Evolutionary conservation across 2,888 invertebrate genomes (phyloP), one percentile per base, ranked within the genome.

Genomic region (Pyrrhosoma nymphula): DNA sequence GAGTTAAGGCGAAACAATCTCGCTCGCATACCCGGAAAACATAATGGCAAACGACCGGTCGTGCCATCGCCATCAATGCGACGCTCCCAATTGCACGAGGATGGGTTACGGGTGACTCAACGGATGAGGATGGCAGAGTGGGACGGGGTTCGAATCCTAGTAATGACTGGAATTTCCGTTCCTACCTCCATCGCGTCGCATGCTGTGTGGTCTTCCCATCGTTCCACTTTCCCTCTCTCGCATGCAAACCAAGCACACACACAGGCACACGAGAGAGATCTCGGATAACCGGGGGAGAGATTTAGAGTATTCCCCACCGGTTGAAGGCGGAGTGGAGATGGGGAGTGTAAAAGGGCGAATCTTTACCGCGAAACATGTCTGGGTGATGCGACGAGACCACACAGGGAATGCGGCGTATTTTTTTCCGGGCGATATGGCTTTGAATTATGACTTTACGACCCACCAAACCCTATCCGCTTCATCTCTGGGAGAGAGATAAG

Each of bases 371-470:
- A 82, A 30, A 14, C 35, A 35, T 35, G 82, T 35, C 14, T 35
- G 35, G 82, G 82, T 82, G 82, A 82, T 35, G 35, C 35, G 82
- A n/a, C 82, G 82, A 82, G 82, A 82, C 82, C 82, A 82, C 82
- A 82, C 82, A 35, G 30, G 12, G 30, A 82, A 82, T 82, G n/a
- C 35, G 18, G 35, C 35, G 69, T 35, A 35, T 35, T 82, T 14
- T 82, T 35, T 35, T 35, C 82, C 75, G 75, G 82, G 82, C 4
- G 30, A 35, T 82, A 82, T n/a, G 26, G 47, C 63, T 47, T 20
- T 60, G 69, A 47, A 69, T 93, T 47, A 93, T 47, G 69, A 93
- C 63, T 60, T 60, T 91, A 8, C 60, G 47, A n/a, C 60, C 60
- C 20, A 35, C 82, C 30, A 14, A 16, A 0, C 82, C 12, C 14